Percentiles rank a stretch among this genome's conserved stretches.
Conservation (phyloP, 2,797 vertebrate genomes). For the Neostethus bicornis region DNA sequence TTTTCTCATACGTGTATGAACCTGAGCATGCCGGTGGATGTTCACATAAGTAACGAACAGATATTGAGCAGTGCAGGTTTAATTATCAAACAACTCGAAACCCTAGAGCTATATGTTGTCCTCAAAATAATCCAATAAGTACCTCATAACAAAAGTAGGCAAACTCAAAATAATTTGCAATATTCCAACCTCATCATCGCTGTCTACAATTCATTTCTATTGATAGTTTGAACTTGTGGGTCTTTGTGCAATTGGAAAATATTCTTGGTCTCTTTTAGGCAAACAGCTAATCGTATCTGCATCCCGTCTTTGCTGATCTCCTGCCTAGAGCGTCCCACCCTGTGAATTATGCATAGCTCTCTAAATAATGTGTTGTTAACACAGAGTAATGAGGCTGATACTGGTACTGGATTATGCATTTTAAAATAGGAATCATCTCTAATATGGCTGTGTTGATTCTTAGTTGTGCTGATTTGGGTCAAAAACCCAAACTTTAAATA, state of each 20-base stretch:
- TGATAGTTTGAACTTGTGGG: constrained; percentile 3
- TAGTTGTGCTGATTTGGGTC: constrained; percentile 8
- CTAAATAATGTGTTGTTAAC: constrained; percentile 70
- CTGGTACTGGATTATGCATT: constrained; percentile 45
- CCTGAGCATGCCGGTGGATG: constrained; percentile 9
- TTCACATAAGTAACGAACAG: constrained; percentile 42
- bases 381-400: constrained; percentile 59
- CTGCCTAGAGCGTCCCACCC: constrained; percentile 38
- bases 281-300: constrained; percentile 48
- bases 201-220: neutral
- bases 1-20: constrained; percentile 18
- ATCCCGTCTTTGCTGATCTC: constrained; percentile 36
- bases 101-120: constrained; percentile 43
- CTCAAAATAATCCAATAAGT: constrained; percentile 33
- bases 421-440: constrained; percentile 46
- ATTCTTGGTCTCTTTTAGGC: constrained; percentile 25
- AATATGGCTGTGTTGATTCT: constrained; percentile 25
- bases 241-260: constrained; percentile 8
- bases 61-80: constrained; percentile 47
- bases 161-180: neutral
- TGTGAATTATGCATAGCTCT: constrained; percentile 66
- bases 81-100: constrained; percentile 53
- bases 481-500: neutral
- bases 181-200: neutral
- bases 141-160: neutral